Percentiles rank a stretch among this genome's conserved stretches.
phyloP scores from a whole-genome alignment of 2,888 invertebrate genomes.

The Meteorus cinctellus region DNA sequence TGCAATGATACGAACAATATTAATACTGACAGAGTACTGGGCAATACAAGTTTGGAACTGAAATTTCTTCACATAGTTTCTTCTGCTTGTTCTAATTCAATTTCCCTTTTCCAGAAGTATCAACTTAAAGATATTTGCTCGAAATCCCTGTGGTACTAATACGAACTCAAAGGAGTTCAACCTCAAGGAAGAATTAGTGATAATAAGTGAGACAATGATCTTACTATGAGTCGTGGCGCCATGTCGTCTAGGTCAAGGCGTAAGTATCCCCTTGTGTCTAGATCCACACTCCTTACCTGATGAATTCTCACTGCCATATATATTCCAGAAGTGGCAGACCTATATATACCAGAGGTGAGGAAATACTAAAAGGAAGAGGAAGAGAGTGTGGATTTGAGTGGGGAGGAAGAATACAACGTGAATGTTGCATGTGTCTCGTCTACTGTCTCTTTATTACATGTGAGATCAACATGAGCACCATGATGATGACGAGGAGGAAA shows the following conservation, averaged over 20 bases:
- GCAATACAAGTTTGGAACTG: background rate
- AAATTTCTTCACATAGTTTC: too few relatives aligned
- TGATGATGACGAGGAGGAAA: conserved; percentile 48
- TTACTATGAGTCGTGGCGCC: conserved; percentile 60
- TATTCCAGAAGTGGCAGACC: conserved; percentile 61
- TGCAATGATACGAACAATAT: conserved; percentile 50
- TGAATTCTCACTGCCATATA: conserved; percentile 68
- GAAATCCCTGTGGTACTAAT: too few relatives aligned
- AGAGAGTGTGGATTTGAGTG: conserved; percentile 45
- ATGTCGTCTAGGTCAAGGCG: conserved; percentile 45
- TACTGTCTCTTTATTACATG: conserved; percentile 28
- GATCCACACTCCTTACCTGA: conserved; percentile 51
- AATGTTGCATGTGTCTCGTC: conserved; percentile 18
- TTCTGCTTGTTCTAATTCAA: too few relatives aligned
- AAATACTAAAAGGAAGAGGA: conserved; percentile 62
- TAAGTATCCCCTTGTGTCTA: conserved; percentile 33
- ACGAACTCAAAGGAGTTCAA: too few relatives aligned
- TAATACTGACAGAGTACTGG: background rate
- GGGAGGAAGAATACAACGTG: conserved; percentile 46
- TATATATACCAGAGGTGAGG: conserved; percentile 63
- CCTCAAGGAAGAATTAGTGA: background rate
- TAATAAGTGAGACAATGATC: conserved; percentile 24
- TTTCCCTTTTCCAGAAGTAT: too few relatives aligned
- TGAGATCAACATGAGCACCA: conserved; percentile 13
- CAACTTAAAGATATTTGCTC: too few relatives aligned